phyloP scores from a whole-genome alignment of 1,140 invertebrate species.

The Protaetia brevitarsis region DNA sequence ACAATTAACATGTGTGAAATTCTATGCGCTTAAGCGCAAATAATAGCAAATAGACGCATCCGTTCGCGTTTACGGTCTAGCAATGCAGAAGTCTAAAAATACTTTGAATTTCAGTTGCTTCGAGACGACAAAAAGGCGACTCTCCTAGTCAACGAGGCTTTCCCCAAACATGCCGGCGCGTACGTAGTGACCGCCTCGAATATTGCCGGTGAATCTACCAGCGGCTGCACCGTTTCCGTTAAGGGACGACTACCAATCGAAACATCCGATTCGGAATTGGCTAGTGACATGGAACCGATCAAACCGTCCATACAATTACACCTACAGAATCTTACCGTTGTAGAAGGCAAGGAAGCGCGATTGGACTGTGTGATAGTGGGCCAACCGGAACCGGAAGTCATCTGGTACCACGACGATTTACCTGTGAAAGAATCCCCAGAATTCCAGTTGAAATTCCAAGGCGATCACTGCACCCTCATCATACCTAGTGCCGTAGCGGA shows the following conservation, averaged over 20 bases:
- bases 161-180: constrained; percentile 67
- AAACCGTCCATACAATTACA: constrained; percentile 70
- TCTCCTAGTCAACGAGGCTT: constrained; percentile 65
- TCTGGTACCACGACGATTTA: constrained; percentile 81
- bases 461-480: constrained; percentile 74
- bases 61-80: neutral
- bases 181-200: constrained; percentile 66
- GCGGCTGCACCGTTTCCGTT: constrained; percentile 64
- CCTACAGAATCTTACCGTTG: constrained; percentile 65
- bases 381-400: constrained; percentile 82
- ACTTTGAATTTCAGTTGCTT: constrained; percentile 54
- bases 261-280: constrained; percentile 70
- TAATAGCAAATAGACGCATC: neutral
- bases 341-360: constrained; percentile 67
- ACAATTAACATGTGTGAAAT: neutral
- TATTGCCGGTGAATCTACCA: constrained; percentile 60
- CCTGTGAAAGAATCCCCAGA: constrained; percentile 84
- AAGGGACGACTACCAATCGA: constrained; percentile 68
- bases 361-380: constrained; percentile 81
- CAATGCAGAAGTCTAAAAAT: constrained; percentile 29
- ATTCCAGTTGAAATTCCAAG: constrained; percentile 75
- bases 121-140: constrained; percentile 59
- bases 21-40: constrained; percentile 1
- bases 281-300: constrained; percentile 67
- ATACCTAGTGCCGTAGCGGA: constrained; percentile 72